phyloP scores from a whole-genome alignment of 2,113 vertebrate species.

The Nicator chloris region DNA sequence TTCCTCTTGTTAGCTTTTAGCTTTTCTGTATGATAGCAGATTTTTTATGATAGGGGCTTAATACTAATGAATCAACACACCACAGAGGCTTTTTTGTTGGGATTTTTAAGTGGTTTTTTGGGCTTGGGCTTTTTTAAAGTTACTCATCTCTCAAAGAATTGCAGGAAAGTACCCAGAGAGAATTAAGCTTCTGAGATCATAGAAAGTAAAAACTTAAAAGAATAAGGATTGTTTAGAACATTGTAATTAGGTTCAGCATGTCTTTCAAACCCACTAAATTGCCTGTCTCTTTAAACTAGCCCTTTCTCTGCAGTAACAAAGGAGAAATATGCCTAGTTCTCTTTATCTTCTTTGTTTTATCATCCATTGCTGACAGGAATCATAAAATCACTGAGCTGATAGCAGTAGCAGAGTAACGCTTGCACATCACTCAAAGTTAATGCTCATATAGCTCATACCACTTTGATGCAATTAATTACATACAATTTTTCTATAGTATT shows the following conservation, averaged over 20 bases:
- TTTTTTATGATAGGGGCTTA: neutral
- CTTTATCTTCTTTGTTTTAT: constrained; percentile 19
- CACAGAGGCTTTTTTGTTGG: fast-evolving
- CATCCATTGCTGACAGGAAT: neutral
- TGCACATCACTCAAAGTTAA: constrained; percentile 24
- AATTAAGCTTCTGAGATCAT: neutral
- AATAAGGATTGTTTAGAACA: neutral
- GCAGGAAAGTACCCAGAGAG: neutral
- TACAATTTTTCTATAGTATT: neutral
- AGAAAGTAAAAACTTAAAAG: neutral
- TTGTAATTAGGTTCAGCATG: neutral
- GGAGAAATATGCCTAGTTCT: neutral
- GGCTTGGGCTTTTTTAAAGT: fast-evolving
- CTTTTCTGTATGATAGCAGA: fast-evolving
- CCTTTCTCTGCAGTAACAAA: neutral
- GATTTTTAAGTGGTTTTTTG: neutral
- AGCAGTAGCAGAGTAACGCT: neutral
- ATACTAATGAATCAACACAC: neutral
- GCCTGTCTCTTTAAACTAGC: neutral
- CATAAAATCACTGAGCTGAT: constrained; percentile 31
- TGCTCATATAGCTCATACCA: neutral
- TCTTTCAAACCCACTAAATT: neutral
- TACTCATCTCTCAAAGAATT: neutral
- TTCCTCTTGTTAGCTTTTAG: neutral
- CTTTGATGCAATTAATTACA: constrained; percentile 16